Base-by-base conservation (phyloP, 2,113 vertebrate species). In the Phylloscopus trochiloides region DNA sequence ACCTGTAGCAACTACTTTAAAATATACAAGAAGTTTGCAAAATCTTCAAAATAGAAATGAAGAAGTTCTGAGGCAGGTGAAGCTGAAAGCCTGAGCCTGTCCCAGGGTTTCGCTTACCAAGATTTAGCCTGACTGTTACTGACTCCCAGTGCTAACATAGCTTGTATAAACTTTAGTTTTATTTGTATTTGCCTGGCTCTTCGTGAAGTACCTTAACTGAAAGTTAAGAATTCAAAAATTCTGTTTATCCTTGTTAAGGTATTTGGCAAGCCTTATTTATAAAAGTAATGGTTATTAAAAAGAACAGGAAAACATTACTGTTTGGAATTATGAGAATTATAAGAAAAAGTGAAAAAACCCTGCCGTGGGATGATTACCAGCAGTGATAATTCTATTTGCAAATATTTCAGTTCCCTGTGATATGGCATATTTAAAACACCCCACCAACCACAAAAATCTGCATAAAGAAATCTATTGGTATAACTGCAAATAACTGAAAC, bases 311-410 rank as follows among this genome's bases (percentile, higher is more conserved):
- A 91, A 59, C 9, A 28, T 50, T 55, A 21, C 29, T 70, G 17
- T 74, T 81, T 89, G 20, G 31, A 71, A 51, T 67, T 92, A 71
- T 43, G n/a, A 6, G 54, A 80, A 71, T 68, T 84, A 4, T 20
- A 74, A 54, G 59, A 79, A 67, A 51, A 34, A 79, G 7, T 0
- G 0, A 79, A 75, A 83, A 2, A 2, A 0, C 3, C 3, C 28
- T 65, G 9, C 18, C 55, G 19, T n/a, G 52, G 25, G 52, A 67
- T 86, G 51, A 61, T 78, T 92, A 80, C 62, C 48, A 78, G 12
- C 29, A 72, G 9, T 57, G 55, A 51, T 91, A 47, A 62, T 81
- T 77, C n/a, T 81, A 8, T 81, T 89, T 0, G 1, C 65, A 77
- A 74, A 32, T 86, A 81, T 79, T 93, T 95, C 63, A 45, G 47